phyloP scores from a whole-genome alignment of 2,797 vertebrate genomes.

The Neosilurus hyrtlii region DNA sequence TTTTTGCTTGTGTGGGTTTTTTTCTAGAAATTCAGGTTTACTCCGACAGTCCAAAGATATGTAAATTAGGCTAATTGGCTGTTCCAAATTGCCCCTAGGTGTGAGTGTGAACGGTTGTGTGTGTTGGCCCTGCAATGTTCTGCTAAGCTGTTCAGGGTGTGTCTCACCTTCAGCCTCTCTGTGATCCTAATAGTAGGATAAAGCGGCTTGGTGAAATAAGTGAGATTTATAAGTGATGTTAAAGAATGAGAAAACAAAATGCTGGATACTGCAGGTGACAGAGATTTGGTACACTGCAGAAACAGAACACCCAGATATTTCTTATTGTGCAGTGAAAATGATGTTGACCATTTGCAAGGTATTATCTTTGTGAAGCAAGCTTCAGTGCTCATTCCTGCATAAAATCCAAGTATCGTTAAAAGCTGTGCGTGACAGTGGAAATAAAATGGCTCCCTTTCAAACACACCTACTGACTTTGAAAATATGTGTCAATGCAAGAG shows the following conservation, averaged over 20 bases:
- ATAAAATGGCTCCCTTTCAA: background rate
- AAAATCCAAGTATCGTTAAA: slow-evolving; percentile 9
- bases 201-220: no score
- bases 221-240: no score
- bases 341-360: background rate
- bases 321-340: background rate
- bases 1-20: no score
- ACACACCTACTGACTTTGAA: slow-evolving; percentile 6
- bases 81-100: no score
- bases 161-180: no score
- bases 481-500: background rate
- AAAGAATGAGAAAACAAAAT: background rate
- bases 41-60: no score
- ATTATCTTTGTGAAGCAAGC: background rate
- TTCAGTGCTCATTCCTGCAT: background rate
- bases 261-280: background rate
- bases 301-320: background rate
- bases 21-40: no score
- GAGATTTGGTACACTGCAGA: background rate
- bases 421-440: slow-evolving; percentile 2
- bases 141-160: no score
- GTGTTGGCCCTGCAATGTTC: no score
- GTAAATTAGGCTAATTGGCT: no score
- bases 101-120: no score
- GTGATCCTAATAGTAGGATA: no score